These are phyloP conservation scores for Eumaeus atala DNA, from an alignment of 1,140 invertebrate genomes.

Conservation along the genomic window DNA sequence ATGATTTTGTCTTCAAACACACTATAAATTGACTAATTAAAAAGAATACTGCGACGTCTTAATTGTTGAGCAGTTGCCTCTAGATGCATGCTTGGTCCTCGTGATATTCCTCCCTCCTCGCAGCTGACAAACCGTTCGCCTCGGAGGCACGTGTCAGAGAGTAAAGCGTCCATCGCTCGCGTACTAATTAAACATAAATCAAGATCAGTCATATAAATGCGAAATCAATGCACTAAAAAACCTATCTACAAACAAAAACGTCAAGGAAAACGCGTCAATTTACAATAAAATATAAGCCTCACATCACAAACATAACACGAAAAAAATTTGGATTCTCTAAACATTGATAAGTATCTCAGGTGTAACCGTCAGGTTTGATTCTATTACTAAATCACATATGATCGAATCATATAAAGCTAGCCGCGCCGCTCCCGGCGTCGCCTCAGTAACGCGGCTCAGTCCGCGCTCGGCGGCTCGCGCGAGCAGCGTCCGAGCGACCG, in stretches of 20 bases:
- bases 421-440: slow-evolving; percentile 10
- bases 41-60: slow-evolving; percentile 3
- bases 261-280: slow-evolving; percentile 42
- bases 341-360: slow-evolving; percentile 28
- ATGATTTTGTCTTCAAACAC: neutral
- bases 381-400: slow-evolving; percentile 49
- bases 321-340: slow-evolving; percentile 27
- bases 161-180: neutral
- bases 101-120: neutral
- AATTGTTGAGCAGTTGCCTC: slow-evolving; percentile 9
- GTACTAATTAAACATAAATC: slow-evolving; percentile 3
- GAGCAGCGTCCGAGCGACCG: slow-evolving; percentile 24
- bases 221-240: slow-evolving; percentile 36
- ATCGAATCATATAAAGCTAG: slow-evolving; percentile 12
- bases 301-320: slow-evolving; percentile 38
- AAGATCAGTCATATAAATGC: slow-evolving; percentile 54
- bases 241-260: slow-evolving; percentile 43
- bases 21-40: slow-evolving; percentile 5
- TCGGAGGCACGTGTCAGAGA: neutral
- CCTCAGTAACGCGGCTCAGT: slow-evolving; percentile 25
- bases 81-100: slow-evolving; percentile 32
- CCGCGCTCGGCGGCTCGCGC: slow-evolving; percentile 14
- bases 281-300: slow-evolving; percentile 44
- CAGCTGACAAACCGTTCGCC: neutral
- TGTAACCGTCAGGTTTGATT: slow-evolving; percentile 28